phyloP scores from a whole-genome alignment of 2,888 invertebrate genomes.

The Coleophora deauratella region DNA sequence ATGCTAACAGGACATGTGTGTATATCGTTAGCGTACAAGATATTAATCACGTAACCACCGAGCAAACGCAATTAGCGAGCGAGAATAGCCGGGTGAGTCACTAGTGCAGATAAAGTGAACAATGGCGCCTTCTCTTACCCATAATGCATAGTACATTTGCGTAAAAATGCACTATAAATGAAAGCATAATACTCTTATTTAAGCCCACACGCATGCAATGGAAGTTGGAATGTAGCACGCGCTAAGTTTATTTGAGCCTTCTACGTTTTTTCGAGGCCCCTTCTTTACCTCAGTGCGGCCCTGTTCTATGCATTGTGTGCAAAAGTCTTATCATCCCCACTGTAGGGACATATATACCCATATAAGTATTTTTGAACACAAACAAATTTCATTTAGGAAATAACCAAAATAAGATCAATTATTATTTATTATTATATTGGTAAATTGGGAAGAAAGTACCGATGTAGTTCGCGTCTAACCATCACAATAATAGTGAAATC shows the following conservation, averaged over 20 bases:
- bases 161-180: slow-evolving; percentile 1
- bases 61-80: slow-evolving; percentile 29
- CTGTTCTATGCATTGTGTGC: neutral
- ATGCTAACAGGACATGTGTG: no score
- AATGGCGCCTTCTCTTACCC: slow-evolving; percentile 18
- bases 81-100: slow-evolving; percentile 33
- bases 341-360: no score
- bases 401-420: no score
- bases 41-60: slow-evolving; percentile 31
- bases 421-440: no score
- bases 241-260: neutral
- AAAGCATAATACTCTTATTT: neutral
- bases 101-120: slow-evolving; percentile 28
- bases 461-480: neutral
- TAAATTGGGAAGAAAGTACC: neutral
- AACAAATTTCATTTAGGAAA: neutral
- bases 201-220: slow-evolving; percentile 2
- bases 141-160: neutral
- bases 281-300: neutral
- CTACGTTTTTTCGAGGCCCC: no score
- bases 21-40: slow-evolving; percentile 13
- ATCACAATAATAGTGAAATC: slow-evolving; percentile 5
- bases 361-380: no score
- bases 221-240: neutral
- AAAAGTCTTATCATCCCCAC: no score